Conservation (phyloP, 1,140 invertebrate species). For the Dermatophagoides farinae region DNA sequence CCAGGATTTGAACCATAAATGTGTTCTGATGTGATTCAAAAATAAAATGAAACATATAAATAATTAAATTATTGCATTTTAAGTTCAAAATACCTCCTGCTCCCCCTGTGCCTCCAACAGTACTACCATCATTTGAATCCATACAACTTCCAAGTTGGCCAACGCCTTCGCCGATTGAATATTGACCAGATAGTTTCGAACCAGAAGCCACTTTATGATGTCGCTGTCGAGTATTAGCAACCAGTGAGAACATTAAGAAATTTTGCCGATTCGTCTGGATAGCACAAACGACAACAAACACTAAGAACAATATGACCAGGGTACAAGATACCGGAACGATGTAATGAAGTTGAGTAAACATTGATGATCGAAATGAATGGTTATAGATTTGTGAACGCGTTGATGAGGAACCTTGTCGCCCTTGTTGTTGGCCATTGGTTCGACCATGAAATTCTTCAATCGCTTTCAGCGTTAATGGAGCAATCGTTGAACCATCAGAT, state of each 20-base stretch:
- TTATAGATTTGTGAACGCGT: not conserved
- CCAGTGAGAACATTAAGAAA: not conserved
- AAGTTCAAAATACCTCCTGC: not conserved
- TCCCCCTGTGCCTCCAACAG: not conserved
- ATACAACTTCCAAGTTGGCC: not conserved
- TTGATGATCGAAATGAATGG: not conserved
- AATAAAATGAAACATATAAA: not conserved
- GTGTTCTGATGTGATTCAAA: not conserved
- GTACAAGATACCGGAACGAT: conserved; percentile 4
- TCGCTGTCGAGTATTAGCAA: not conserved
- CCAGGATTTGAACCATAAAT: not conserved
- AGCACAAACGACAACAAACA: conserved; percentile 5
- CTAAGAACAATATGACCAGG: not conserved
- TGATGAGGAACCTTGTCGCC: not conserved
- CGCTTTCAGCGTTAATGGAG: not conserved
- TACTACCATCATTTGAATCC: not conserved
- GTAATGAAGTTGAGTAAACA: conserved; percentile 3
- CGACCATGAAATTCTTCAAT: not conserved
- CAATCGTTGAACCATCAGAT: conserved; percentile 40
- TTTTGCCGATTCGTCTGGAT: not conserved
- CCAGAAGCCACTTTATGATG: not conserved
- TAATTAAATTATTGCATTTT: not conserved
- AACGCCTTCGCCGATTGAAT: not conserved
- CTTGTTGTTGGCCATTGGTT: not conserved
- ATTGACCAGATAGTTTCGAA: not conserved